Conservation (phyloP, 1,140 invertebrate genomes). For the Drosophila pandora region DNA sequence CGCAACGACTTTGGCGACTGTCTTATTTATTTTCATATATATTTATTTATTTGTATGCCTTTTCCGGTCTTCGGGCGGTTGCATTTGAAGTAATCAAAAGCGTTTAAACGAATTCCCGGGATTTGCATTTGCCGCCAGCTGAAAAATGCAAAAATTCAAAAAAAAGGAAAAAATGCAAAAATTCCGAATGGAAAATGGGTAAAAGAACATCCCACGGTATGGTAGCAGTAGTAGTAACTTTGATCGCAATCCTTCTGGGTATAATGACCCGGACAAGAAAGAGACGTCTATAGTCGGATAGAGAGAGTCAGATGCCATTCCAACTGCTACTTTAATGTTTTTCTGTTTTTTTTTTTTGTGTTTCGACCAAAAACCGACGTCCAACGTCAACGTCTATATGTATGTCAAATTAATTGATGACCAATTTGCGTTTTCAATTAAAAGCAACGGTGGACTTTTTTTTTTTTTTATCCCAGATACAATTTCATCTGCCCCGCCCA, state of each 20-base stretch:
- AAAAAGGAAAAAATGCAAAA: neutral
- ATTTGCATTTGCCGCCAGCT: constrained; percentile 62
- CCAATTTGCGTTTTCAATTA: constrained; percentile 82
- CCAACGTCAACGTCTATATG: constrained; percentile 63
- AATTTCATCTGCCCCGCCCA: constrained; percentile 45
- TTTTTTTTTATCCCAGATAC: constrained; percentile 46
- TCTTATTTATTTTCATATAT: constrained; percentile 42
- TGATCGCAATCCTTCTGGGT: constrained; percentile 9
- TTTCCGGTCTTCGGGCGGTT: constrained; percentile 11
- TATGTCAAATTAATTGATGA: constrained; percentile 82
- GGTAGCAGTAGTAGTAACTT: constrained; percentile 1
- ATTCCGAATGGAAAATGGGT: neutral
- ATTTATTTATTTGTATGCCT: constrained; percentile 60
- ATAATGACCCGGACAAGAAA: constrained; percentile 16
- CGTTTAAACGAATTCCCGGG: constrained; percentile 71
- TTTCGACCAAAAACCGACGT: neutral
- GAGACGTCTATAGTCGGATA: neutral
- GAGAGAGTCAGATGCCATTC: neutral
- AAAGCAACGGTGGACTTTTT: constrained; percentile 73
- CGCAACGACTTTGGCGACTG: neutral
- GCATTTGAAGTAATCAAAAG: constrained; percentile 72
- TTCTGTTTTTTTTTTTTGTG: neutral
- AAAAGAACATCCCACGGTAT: neutral
- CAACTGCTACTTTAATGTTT: neutral
- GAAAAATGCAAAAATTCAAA: neutral